Conservation (phyloP, 2,888 invertebrate species). For the Entomobrya proxima region DNA sequence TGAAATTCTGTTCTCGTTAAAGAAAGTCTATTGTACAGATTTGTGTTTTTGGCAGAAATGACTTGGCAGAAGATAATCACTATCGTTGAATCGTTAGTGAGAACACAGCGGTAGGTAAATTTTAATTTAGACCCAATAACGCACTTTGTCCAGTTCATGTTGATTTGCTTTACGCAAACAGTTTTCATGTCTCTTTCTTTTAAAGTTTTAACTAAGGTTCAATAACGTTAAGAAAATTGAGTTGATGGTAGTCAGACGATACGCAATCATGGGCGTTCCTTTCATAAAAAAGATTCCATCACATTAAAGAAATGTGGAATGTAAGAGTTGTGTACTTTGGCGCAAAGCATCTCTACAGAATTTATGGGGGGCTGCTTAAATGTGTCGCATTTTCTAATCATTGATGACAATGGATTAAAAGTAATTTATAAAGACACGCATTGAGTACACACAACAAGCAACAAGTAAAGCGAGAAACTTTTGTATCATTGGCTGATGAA, state of each 20-base stretch:
- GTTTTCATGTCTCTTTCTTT: neutral
- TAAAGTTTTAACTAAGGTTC: neutral
- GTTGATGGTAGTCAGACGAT: neutral
- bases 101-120: neutral
- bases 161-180: neutral
- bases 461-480: conserved; percentile 20
- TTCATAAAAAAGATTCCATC: conserved; percentile 7
- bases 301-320: conserved; percentile 20
- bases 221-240: neutral
- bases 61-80: too few species aligned
- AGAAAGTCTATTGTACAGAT: neutral
- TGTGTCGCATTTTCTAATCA: conserved; percentile 48
- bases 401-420: conserved; percentile 54
- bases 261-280: neutral
- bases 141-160: neutral
- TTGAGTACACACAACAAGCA: neutral
- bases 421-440: conserved; percentile 33
- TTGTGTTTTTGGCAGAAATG: too few species aligned
- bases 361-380: conserved; percentile 30
- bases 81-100: neutral
- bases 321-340: conserved; percentile 39
- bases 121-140: neutral
- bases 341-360: conserved; percentile 9
- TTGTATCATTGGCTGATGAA: conserved; percentile 21
- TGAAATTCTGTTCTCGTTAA: neutral